Conservation (phyloP, 2,888 invertebrate genomes). For the Drosophila peninsularis region DNA sequence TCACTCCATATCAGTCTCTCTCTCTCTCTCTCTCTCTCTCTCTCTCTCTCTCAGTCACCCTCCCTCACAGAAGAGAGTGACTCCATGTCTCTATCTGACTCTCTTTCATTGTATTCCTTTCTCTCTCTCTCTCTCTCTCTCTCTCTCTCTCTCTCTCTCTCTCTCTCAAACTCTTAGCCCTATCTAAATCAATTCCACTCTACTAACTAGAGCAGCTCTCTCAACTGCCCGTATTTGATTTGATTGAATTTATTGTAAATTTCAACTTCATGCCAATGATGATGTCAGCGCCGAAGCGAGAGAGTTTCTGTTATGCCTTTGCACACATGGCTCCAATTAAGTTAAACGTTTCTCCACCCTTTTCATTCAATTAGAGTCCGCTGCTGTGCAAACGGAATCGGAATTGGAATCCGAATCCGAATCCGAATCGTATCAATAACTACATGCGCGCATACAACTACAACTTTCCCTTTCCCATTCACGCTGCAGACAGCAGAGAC, state of each 20-base stretch:
- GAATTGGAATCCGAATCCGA: constrained; percentile 21
- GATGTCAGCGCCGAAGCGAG: constrained; percentile 29
- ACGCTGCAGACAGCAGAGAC: constrained; percentile 11
- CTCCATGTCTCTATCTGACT: neutral
- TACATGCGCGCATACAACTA: constrained; percentile 54
- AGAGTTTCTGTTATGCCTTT: constrained; percentile 3
- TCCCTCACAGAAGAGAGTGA: too few species aligned
- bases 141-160: neutral
- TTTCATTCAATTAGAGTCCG: constrained; percentile 70
- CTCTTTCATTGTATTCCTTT: neutral
- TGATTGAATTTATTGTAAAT: constrained; percentile 18
- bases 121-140: neutral
- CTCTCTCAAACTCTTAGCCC: neutral
- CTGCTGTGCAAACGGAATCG: constrained; percentile 15
- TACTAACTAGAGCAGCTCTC: neutral
- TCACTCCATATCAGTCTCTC: too few species aligned
- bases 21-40: too few species aligned
- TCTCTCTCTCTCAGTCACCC: too few species aligned
- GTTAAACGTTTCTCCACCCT: constrained; percentile 68
- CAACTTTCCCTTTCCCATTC: constrained; percentile 74
- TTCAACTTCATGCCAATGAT: constrained; percentile 34
- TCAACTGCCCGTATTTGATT: constrained; percentile 21
- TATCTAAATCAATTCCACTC: neutral
- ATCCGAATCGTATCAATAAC: constrained; percentile 62
- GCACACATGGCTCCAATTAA: constrained; percentile 61